Evolutionary conservation across 2,113 vertebrate genomes (phyloP), one percentile per base, ranked within the genome.

Genomic region (Ariopsis seemanni): DNA sequence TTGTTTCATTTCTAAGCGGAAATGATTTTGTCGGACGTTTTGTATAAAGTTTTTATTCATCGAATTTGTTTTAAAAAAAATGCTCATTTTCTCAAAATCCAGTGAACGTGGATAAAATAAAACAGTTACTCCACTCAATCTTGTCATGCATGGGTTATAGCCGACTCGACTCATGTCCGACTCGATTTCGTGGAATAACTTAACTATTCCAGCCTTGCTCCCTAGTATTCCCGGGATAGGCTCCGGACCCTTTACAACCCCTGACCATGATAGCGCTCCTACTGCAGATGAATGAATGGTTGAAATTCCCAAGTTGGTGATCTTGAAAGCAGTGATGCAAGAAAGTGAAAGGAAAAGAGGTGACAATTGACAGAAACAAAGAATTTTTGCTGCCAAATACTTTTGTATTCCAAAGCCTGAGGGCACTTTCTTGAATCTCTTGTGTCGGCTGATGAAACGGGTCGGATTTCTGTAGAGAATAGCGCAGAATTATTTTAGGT

Each of bases 401-500:
- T 72, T 72, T 57, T 58, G 83, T 52, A 84, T 58, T 42, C 72
- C 27, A 57, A 60, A 71, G 82, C 79, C 22, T 30, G 14, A 82
- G 30, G 22, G 63, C 62, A 71, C 63, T 18, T 62, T 42, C 27
- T 81, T 81, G 25, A 75, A 81, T 30, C 63, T 27, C 52, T 2
- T n/a, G 20, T 62, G 25, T 7, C 48, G 27, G 52, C 48, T 42
- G 62, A 53, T 69, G n/a, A 80, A 80, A 42, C 15, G 18, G 62
- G 57, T 55, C 52, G 8, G 22, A 17, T 77, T n/a, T 52, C 27
- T 58, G 20, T 25, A 6, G 17, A 81, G 55, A 86, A 78, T 55
- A 25, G 62, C 4, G 11, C 9, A 75, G 34, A 74, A 50, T 22
- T 27, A 15, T 65, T 78, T 79, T 14, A 79, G 30, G 60, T 55